Conservation (phyloP, 2,113 vertebrate species). For the Alethe castanea region DNA sequence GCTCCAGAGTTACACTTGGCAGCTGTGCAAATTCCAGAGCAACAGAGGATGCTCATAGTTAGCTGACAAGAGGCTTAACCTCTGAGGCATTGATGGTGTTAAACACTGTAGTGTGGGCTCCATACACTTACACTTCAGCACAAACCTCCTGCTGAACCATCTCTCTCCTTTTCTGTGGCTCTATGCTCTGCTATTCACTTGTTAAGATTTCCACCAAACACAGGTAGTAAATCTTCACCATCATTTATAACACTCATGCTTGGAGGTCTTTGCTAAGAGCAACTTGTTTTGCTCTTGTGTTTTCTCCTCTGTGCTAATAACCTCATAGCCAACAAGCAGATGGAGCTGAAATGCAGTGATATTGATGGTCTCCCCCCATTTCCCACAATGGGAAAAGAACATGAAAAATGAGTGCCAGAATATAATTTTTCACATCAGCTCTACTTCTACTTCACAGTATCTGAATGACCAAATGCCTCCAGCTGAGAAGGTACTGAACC, state of each 20-base stretch:
- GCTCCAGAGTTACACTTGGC: background rate
- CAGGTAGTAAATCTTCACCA: background rate
- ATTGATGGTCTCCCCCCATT: background rate
- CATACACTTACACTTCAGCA: background rate
- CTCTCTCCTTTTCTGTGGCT: background rate
- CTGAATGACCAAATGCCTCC: background rate
- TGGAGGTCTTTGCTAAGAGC: background rate
- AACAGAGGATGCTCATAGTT: background rate
- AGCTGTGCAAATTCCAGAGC: background rate
- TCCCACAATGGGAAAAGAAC: background rate
- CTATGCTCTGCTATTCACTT: background rate
- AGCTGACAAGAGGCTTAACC: background rate
- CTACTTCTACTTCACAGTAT: background rate
- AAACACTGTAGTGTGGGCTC: background rate
- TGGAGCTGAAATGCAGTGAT: background rate
- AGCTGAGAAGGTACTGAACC: background rate
- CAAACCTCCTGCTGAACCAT: background rate
- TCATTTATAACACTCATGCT: background rate
- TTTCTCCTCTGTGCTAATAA: background rate
- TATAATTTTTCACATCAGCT: background rate
- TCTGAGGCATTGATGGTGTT: background rate
- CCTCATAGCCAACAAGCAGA: background rate
- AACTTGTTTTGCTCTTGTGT: background rate
- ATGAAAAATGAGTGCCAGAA: background rate
- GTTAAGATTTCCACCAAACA: background rate